phyloP scores from a whole-genome alignment of 2,797 vertebrate species.

The Alcedo quadribrachys region DNA sequence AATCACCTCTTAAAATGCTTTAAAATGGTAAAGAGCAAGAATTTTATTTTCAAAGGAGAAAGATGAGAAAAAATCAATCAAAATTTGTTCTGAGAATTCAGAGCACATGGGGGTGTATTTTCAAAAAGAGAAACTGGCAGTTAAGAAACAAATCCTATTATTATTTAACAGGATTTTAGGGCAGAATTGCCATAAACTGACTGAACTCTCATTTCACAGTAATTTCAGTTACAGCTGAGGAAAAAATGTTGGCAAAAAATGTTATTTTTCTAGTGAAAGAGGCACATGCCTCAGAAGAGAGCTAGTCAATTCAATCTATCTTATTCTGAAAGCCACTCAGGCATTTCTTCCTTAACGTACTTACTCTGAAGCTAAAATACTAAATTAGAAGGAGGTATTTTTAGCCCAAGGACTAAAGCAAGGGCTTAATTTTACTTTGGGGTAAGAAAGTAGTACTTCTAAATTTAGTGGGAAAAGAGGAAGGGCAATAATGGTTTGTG shows the following conservation, averaged over 20 bases:
- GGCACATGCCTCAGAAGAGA: background rate
- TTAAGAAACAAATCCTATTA: constrained; percentile 24
- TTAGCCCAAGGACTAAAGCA: background rate
- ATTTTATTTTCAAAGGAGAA: constrained; percentile 13
- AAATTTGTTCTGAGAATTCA: constrained; percentile 8
- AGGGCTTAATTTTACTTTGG: background rate
- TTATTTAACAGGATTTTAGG: background rate
- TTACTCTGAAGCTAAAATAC: background rate
- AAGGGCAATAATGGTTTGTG: background rate
- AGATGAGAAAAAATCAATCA: constrained; percentile 5
- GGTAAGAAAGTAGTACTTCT: background rate
- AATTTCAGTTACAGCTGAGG: background rate
- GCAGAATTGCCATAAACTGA: constrained; percentile 1
- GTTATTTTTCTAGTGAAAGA: background rate
- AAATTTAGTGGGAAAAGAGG: background rate
- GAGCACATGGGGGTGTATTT: background rate
- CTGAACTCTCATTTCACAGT: background rate
- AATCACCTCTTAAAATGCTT: background rate
- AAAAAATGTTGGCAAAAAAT: background rate
- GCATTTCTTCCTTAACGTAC: background rate
- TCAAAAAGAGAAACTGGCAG: constrained; percentile 1
- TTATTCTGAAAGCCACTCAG: background rate
- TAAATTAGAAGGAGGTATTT: constrained; percentile 13
- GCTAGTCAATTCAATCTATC: background rate
- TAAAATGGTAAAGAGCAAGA: background rate